Conservation (phyloP, 2,797 vertebrate genomes). For the Acanthurus lineatus region DNA sequence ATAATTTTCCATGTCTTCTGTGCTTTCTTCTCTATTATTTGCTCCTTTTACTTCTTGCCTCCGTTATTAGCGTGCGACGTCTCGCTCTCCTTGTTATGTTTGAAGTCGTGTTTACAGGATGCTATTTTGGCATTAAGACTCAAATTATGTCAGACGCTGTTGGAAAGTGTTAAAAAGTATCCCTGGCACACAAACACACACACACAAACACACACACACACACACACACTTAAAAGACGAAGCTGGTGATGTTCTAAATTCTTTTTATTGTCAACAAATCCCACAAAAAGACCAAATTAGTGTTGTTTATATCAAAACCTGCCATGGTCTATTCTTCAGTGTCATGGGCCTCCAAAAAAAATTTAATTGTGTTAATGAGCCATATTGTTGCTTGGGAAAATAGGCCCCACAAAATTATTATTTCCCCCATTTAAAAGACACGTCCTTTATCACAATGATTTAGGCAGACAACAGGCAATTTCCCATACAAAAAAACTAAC, state of each 20-base stretch:
- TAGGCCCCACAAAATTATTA: background rate
- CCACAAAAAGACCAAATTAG: conserved; percentile 31
- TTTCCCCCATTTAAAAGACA: background rate
- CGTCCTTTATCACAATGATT: no score
- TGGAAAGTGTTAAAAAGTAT: conserved; percentile 61
- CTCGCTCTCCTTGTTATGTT: conserved; percentile 35
- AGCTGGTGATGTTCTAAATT: conserved; percentile 40
- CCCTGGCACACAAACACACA: background rate
- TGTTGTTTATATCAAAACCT: background rate
- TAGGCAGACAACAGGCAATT: no score
- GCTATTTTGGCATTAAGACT: conserved; percentile 70
- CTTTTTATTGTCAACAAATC: conserved; percentile 43
- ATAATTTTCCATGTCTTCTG: conserved; percentile 44
- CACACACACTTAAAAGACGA: conserved; percentile 31
- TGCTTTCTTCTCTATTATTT: conserved; percentile 53
- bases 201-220: background rate
- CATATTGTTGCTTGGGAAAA: background rate
- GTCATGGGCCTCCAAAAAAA: background rate
- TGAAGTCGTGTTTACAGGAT: conserved; percentile 62
- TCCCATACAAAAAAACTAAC: no score
- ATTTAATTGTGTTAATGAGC: background rate
- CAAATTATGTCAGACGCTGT: conserved; percentile 54
- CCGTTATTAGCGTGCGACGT: conserved; percentile 1
- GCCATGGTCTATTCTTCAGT: background rate
- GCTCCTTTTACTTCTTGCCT: conserved; percentile 11